Percentiles rank a stretch among this genome's conserved stretches.
phyloP scores from a whole-genome alignment of 2,888 invertebrate genomes.

The Nymphalis polychloros region DNA sequence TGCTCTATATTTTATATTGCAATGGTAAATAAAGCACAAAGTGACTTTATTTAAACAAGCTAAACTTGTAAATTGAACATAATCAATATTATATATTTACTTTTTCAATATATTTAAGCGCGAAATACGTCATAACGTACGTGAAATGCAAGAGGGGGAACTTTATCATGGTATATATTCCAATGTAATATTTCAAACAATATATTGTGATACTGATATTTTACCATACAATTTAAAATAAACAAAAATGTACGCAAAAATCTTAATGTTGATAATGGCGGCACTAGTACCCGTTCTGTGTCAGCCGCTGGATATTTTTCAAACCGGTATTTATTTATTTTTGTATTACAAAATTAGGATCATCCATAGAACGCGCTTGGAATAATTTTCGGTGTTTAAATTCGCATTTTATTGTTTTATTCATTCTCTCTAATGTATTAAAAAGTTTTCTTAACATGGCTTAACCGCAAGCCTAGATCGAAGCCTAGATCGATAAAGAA shows the following conservation, averaged over 20 bases:
- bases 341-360: not conserved
- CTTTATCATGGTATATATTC: conserved; percentile 31
- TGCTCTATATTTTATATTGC: not conserved
- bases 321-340: conserved; percentile 42
- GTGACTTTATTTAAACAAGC: not conserved
- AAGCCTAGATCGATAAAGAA: too few relatives aligned
- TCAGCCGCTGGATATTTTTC: conserved; percentile 49
- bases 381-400: too few relatives aligned
- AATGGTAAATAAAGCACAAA: not conserved
- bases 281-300: conserved; percentile 44
- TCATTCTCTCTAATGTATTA: too few relatives aligned
- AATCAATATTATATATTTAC: conserved; percentile 49
- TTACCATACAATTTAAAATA: not conserved
- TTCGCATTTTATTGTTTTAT: too few relatives aligned
- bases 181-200: not conserved
- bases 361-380: not conserved
- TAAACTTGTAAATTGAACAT: conserved; percentile 17
- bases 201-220: too few relatives aligned
- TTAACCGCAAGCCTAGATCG: too few relatives aligned
- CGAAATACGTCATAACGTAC: conserved; percentile 37
- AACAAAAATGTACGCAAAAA: conserved; percentile 34
- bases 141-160: conserved; percentile 32
- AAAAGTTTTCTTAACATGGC: too few relatives aligned
- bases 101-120: conserved; percentile 43
- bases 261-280: conserved; percentile 44